Conservation (phyloP, 1,140 invertebrate genomes). For the Philotrypesis tridentata region DNA sequence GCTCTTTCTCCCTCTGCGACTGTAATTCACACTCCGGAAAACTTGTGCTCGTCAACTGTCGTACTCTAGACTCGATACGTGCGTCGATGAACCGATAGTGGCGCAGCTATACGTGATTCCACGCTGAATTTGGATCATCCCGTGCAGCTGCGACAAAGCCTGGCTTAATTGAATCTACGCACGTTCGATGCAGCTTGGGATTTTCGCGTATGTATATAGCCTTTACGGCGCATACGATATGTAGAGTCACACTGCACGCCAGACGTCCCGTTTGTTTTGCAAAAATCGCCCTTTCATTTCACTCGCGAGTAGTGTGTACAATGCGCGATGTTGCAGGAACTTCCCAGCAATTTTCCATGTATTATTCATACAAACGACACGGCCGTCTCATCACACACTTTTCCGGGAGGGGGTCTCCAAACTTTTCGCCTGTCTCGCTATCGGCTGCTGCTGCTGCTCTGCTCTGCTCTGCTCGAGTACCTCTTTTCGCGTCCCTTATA, state of each 20-base stretch:
- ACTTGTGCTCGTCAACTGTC: not conserved
- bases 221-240: too few species aligned
- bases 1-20: too few species aligned
- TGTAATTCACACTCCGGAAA: not conserved
- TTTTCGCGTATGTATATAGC: not conserved
- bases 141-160: not conserved
- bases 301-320: too few species aligned
- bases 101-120: not conserved
- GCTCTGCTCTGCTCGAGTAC: too few species aligned
- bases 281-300: not conserved
- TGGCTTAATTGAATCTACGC: not conserved
- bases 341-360: not conserved
- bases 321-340: too few species aligned
- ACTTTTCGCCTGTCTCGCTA: not conserved
- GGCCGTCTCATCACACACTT: not conserved
- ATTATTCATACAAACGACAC: too few species aligned
- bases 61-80: not conserved
- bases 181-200: not conserved
- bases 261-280: too few species aligned
- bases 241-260: too few species aligned
- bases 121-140: not conserved
- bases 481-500: not conserved
- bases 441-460: not conserved
- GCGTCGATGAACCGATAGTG: not conserved
- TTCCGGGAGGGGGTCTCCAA: not conserved